Conservation (phyloP, 2,888 invertebrate species). For the Hypercompe scribonia region DNA sequence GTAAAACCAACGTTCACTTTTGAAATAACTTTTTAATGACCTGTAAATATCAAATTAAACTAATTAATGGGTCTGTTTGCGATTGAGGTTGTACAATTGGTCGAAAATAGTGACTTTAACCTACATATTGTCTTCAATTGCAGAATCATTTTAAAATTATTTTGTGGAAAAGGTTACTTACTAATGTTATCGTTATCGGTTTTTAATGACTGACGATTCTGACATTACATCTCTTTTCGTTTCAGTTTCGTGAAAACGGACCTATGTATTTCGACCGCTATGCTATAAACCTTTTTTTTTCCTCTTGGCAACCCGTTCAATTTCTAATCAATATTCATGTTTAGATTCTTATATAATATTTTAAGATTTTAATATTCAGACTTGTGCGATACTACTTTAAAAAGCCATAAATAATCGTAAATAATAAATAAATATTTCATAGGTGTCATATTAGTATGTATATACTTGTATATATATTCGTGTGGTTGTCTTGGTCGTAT, state of each 20-base stretch:
- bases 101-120: conserved; percentile 35
- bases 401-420: background rate
- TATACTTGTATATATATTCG: background rate
- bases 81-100: conserved; percentile 36
- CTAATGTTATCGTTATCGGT: background rate
- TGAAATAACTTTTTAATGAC: conserved; percentile 44
- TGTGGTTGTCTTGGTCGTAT: background rate
- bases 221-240: background rate
- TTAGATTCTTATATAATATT: background rate
- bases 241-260: background rate
- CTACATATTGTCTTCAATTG: conserved; percentile 40
- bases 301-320: background rate
- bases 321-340: conserved; percentile 15
- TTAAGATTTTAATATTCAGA: conserved; percentile 6
- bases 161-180: background rate
- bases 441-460: background rate
- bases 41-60: conserved; percentile 43
- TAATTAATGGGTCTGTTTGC: conserved; percentile 40
- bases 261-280: too few species aligned
- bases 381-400: background rate
- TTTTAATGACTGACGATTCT: background rate
- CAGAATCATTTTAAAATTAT: conserved; percentile 18
- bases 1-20: conserved; percentile 41
- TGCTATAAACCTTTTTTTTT: too few species aligned
- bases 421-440: background rate